Evolutionary conservation across 2,797 vertebrate species (phyloP), one percentile per base, ranked within the genome.

Genomic region (Oreochromis grahami): DNA sequence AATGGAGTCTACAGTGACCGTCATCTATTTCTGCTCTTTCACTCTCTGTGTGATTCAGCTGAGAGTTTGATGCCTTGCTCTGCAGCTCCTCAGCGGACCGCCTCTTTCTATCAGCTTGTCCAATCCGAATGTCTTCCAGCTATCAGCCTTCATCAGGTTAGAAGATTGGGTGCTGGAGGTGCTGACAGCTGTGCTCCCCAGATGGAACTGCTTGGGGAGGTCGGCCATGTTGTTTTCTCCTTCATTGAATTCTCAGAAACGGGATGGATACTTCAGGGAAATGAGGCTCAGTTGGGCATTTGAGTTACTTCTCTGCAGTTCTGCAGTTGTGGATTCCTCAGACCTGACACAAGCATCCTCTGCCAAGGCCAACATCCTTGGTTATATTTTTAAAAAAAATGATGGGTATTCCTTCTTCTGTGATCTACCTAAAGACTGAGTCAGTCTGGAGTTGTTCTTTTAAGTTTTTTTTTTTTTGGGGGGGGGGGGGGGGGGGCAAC

Each of bases 111-210:
- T 7, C 0, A 26, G 21, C 13, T 0, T 8, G 9, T 70, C 65
- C 65, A 76, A 36, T 34, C 13, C 2, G 1, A 51, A 38, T 17
- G 76, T 17, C 52, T 56, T 38, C n/a, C 76, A 55, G 76, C 52
- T 36, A 26, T 41, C 14, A n/a, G 74, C 50, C 50, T 38, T 38
- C 50, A 38, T 36, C 60, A 41, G 77, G n/a, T 63, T 14, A n/a
- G 80, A 81, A 4, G 68, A 68, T 63, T 43, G 29, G 68, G 34
- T 3, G 77, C 79, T 53, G 52, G 38, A 82, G 79, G 76, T 9
- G 79, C 10, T 26, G 60, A 78, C 84, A 85, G 76, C 79, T 82
- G 79, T 8, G 48, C n/a, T 72, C 76, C 77, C 74, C 84, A 78
- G 76, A 85, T 85, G 74, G 58, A 56, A 32, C 21, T 58, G 21